Evolutionary conservation across 2,888 invertebrate species (phyloP), one percentile per base, ranked within the genome.

Genomic region (Ephialtes manifestator): DNA sequence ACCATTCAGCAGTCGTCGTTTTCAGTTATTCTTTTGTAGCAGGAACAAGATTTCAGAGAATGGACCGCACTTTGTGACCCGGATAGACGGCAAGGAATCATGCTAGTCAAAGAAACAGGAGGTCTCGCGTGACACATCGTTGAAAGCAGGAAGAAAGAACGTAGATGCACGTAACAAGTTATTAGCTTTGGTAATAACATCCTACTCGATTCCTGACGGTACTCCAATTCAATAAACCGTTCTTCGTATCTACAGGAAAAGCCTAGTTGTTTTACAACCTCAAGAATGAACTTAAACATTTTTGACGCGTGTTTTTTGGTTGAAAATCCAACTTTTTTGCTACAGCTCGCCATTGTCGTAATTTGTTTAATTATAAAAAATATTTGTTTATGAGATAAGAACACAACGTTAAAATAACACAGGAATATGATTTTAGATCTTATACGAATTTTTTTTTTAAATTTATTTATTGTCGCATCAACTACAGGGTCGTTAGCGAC

Each of bases 81-180:
- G 55, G 13, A 28, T 58, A 28, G 55, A 58, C 13, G 55, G 7
- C 53, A 11, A 58, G 55, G 55, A 28, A 11, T 58, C 24, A 24
- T 58, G 55, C 55, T 13, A 58, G 24, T 13, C 28, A 28, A 28
- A 24, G 28, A 58, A 28, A 15, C 24, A 15, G 31, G 31, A 60
- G 31, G 7, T 60, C 60, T 60, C 31, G 60, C 60, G 28, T 31
- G 31, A 60, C 60, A 31, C 60, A 24, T 60, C 7, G 60, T 60
- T 7, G 60, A 60, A 60, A 31, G 28, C 60, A 60, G 60, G 60
- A 60, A 60, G 60, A n/a, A 58, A 31, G 31, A 60, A 24, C 7
- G 13, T 31, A 13, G 28, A 60, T 15, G 15, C 31, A 15, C 20
- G 53, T 53, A 53, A 53, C 18, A 10, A 10, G 53, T 53, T 53